Percentiles rank a stretch among this genome's conserved stretches.
Evolutionary conservation across 2,888 invertebrate genomes (phyloP).

Genomic region (Lycaena phlaeas): DNA sequence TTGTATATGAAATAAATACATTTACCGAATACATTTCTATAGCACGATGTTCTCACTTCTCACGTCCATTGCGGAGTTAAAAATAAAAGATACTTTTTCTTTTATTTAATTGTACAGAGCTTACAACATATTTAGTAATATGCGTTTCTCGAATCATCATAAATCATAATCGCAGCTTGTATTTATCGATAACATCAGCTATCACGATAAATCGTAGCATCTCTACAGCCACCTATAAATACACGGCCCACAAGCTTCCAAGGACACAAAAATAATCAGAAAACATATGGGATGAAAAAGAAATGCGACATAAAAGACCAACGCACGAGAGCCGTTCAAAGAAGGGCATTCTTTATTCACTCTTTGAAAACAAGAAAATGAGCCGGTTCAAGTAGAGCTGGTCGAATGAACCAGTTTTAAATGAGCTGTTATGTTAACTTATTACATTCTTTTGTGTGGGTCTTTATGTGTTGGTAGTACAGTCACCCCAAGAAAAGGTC

Average conservation of each 20-base stretch:
- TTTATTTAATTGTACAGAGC: too few relatives aligned
- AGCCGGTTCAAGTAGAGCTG: constrained; percentile 33
- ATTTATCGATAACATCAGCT: constrained; percentile 2
- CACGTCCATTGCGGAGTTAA: too few relatives aligned
- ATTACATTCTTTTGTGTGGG: constrained; percentile 23
- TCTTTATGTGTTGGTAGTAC: constrained; percentile 45
- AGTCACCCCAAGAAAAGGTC: constrained; percentile 68
- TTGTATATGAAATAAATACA: too few relatives aligned
- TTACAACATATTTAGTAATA: too few relatives aligned
- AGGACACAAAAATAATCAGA: constrained; percentile 64
- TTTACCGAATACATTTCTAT: too few relatives aligned
- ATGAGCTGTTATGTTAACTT: constrained; percentile 27
- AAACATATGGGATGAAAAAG: constrained; percentile 65
- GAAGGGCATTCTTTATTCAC: constrained; percentile 41
- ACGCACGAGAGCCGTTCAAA: constrained; percentile 32
- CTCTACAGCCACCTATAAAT: constrained; percentile 22
- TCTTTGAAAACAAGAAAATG: constrained; percentile 34
- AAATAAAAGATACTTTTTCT: too few relatives aligned
- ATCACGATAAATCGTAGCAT: constrained; percentile 14
- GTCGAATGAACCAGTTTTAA: constrained; percentile 31
- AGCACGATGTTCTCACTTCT: too few relatives aligned
- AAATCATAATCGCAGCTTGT: neutral
- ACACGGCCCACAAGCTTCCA: constrained; percentile 39
- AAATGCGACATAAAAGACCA: constrained; percentile 42
- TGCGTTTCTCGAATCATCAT: too few relatives aligned